phyloP scores from a whole-genome alignment of 2,797 vertebrate species.

The Hypotaenidia okinawae region DNA sequence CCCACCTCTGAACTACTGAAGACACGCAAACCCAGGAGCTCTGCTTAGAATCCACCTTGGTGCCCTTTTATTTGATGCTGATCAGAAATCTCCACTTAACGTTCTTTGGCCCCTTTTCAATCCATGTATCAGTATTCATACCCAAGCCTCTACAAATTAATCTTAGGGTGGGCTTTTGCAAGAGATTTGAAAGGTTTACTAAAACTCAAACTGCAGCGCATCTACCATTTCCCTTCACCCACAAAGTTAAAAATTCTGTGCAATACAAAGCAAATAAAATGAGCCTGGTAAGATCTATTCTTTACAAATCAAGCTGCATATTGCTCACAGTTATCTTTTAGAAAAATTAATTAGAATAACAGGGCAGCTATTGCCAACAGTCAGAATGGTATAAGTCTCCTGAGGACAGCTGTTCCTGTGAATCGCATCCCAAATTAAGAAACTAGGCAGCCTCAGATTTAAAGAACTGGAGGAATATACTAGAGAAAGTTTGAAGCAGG shows the following conservation, averaged over 20 bases:
- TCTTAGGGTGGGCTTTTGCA: constrained; percentile 21
- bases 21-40: not conserved
- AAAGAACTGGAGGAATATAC: not conserved
- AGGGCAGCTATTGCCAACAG: constrained; percentile 27
- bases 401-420: not conserved
- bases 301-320: constrained; percentile 43
- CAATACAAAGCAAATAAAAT: constrained; percentile 9
- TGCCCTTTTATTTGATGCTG: constrained; percentile 6
- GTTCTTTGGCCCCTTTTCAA: not conserved
- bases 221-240: not conserved
- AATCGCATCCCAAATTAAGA: constrained; percentile 36
- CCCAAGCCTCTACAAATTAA: constrained; percentile 1
- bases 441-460: not conserved
- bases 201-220: not conserved
- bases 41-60: not conserved
- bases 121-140: constrained; percentile 14
- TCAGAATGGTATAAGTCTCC: constrained; percentile 13
- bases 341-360: constrained; percentile 57
- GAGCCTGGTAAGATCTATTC: not conserved
- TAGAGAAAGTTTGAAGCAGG: not conserved
- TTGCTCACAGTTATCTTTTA: constrained; percentile 43
- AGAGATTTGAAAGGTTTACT: constrained; percentile 30
- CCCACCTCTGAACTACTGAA: not conserved
- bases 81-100: not conserved
- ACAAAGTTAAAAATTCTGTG: constrained; percentile 9